Conservation (phyloP, 1,140 invertebrate genomes). For the Aphelenchoides besseyi region DNA sequence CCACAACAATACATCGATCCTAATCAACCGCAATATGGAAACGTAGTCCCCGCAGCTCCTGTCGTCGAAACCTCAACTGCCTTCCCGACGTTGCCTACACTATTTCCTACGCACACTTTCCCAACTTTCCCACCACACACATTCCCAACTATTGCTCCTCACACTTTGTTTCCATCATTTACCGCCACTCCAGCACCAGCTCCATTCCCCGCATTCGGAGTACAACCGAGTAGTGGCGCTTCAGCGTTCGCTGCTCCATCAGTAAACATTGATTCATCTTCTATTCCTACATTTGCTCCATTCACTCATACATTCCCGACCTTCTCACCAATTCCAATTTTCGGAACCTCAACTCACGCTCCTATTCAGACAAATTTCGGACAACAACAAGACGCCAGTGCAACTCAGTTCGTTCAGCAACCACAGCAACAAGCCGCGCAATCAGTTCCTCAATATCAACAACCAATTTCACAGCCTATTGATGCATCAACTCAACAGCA, state of each 20-base stretch:
- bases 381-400: neutral
- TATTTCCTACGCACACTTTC: slow-evolving; percentile 28
- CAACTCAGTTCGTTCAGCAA: neutral
- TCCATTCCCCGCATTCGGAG: slow-evolving; percentile 20
- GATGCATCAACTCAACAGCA: neutral
- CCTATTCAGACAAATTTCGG: neutral
- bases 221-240: neutral
- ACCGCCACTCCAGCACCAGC: slow-evolving; percentile 13
- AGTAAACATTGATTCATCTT: slow-evolving; percentile 16
- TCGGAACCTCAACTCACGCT: slow-evolving; percentile 11
- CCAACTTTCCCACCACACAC: slow-evolving; percentile 37
- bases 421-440: neutral
- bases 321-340: slow-evolving; percentile 20
- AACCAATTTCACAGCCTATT: neutral
- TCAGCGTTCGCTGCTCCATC: slow-evolving; percentile 29
- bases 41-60: slow-evolving; percentile 26
- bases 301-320: slow-evolving; percentile 8
- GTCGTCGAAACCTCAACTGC: slow-evolving; percentile 26
- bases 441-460: slow-evolving; percentile 6
- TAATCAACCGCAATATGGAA: slow-evolving; percentile 40
- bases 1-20: slow-evolving; percentile 29
- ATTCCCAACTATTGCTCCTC: slow-evolving; percentile 37
- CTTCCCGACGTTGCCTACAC: slow-evolving; percentile 22
- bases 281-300: slow-evolving; percentile 12
- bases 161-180: slow-evolving; percentile 25